A percentile compares a stretch with the other conserved stretches of the same genome.
These are phyloP conservation scores for Lydus trimaculatus DNA, from an alignment of 2,888 invertebrate genomes.

Conservation along the genomic window DNA sequence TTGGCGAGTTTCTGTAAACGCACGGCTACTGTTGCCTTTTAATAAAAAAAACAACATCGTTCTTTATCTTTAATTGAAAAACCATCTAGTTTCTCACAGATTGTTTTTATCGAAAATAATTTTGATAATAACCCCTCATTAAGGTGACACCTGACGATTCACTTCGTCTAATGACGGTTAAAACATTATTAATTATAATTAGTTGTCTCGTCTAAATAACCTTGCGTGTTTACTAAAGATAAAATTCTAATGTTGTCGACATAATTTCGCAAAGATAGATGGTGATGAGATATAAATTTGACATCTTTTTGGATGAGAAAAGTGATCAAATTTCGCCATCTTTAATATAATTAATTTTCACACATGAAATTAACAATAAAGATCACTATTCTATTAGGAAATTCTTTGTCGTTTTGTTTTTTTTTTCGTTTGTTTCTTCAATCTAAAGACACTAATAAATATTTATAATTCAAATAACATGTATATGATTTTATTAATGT, in stretches of 20 bases:
- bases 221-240: constrained; percentile 25
- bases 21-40: constrained; percentile 35
- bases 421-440: background rate
- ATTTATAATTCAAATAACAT: constrained; percentile 4
- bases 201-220: constrained; percentile 28
- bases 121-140: background rate
- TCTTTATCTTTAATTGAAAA: constrained; percentile 28
- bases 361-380: background rate
- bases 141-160: constrained; percentile 35
- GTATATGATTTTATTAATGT: constrained; percentile 10
- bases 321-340: background rate
- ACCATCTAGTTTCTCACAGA: constrained; percentile 23
- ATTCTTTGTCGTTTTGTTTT: background rate
- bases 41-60: constrained; percentile 36
- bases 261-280: constrained; percentile 28
- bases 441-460: background rate
- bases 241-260: constrained; percentile 19
- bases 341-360: background rate
- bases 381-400: background rate
- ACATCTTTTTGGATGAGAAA: constrained; percentile 8
- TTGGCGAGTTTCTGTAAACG: constrained; percentile 34
- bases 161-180: constrained; percentile 29
- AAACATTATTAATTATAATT: constrained; percentile 29
- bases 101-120: background rate
- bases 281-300: constrained; percentile 13